A percentile compares a stretch with the other conserved stretches of the same genome.
phyloP scores from a whole-genome alignment of 2,797 vertebrate species.

The Distichodus sexfasciatus region DNA sequence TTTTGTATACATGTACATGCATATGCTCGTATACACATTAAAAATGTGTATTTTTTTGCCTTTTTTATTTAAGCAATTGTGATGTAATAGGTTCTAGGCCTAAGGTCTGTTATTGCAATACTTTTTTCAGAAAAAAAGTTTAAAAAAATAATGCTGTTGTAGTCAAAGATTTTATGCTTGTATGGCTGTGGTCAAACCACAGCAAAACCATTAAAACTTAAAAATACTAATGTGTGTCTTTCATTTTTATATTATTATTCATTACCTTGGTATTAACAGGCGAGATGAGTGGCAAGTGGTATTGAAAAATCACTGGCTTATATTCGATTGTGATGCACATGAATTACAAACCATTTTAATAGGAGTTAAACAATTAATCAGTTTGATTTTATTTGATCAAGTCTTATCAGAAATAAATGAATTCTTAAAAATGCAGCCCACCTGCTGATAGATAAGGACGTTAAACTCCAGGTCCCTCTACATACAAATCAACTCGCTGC shows the following conservation, averaged over 20 bases:
- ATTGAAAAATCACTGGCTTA: no score
- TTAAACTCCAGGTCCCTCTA: no score
- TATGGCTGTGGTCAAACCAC: slow-evolving; percentile 92
- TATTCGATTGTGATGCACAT: no score
- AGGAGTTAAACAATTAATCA: no score
- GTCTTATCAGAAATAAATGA: no score
- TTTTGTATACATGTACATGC: slow-evolving; percentile 52
- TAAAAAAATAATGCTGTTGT: slow-evolving; percentile 86
- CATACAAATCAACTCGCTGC: no score
- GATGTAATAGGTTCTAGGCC: slow-evolving; percentile 89
- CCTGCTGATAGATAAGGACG: no score
- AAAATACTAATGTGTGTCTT: slow-evolving; percentile 71
- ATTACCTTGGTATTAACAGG: no score
- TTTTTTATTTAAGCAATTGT: slow-evolving; percentile 86
- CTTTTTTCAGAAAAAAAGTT: slow-evolving; percentile 81
- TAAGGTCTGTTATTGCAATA: slow-evolving; percentile 93
- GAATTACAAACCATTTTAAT: no score
- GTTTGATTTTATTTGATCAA: no score
- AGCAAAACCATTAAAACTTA: slow-evolving; percentile 91
- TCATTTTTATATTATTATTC: slow-evolving; percentile 44
- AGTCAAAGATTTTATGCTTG: slow-evolving; percentile 95
- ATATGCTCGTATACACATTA: slow-evolving; percentile 71
- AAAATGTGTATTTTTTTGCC: slow-evolving; percentile 80
- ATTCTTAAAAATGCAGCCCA: no score
- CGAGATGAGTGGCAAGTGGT: no score